Evolutionary conservation across 2,797 vertebrate species (phyloP), one percentile per base, ranked within the genome.

Genomic region (Notolepis coatsorum): DNA sequence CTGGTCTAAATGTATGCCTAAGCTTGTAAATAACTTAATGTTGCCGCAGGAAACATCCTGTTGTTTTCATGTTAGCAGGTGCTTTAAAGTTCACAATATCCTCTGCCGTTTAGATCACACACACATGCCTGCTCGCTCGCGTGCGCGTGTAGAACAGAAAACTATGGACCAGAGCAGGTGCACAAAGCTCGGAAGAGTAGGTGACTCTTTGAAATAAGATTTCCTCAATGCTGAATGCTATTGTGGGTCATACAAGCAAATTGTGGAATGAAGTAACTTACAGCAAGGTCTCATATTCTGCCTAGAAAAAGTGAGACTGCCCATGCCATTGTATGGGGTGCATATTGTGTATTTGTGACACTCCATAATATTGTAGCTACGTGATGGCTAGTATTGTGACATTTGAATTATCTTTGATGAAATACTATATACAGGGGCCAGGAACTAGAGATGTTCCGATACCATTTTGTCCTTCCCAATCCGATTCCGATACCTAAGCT

Each of bases 1-100:
- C 13, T 25, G 55, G 52, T 39, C 33, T 42, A 12, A 38, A 46
- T 13, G 25, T 38, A 23, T 53, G 50, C 10, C 31, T 65, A n/a
- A n/a, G n/a, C 46, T 39, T 49, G 20, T 57, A 28, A 38, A 61
- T 25, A 28, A 28, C 13, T 27, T 20, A 74, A 48, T 30, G 51
- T 35, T 25, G 12, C 12, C 64, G 27, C 30, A 0, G 7, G 6
- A 28, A 30, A 67, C 51, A 53, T 54, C 61, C 65, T 52, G 53
- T n/a, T 13, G 39, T 55, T 65, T 57, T 55, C 7, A 54, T 31
- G 15, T 37, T 42, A 24, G 7, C 54, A 35, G 30, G 45, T 60
- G 31, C 15, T 31, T n/a, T 3, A 9, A 35, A 27, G 25, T 42
- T 73, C 56, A 62, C 23, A 52, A 30, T 24, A 47, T 61, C 51